Conservation (phyloP, 1,140 invertebrate species). For the Drosophila albomicans region DNA sequence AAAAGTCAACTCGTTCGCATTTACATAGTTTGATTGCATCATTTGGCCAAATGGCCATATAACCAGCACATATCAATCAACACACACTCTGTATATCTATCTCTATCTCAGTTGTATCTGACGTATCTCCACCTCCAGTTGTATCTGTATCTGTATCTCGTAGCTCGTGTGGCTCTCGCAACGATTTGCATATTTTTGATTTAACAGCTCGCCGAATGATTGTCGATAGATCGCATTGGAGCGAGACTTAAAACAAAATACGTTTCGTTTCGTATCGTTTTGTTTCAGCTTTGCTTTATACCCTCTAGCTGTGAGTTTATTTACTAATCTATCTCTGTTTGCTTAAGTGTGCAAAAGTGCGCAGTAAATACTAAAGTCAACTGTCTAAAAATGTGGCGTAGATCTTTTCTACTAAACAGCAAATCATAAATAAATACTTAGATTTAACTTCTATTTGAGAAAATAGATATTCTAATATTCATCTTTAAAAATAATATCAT, state of each 20-base stretch:
- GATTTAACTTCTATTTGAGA: too few species aligned
- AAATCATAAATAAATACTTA: too few species aligned
- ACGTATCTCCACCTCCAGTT: slow-evolving; percentile 18
- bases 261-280: slow-evolving; percentile 21
- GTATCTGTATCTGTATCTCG: slow-evolving; percentile 25
- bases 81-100: slow-evolving; percentile 38
- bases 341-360: too few species aligned
- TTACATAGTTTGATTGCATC: slow-evolving; percentile 82
- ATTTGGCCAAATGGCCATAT: slow-evolving; percentile 79
- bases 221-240: slow-evolving; percentile 27
- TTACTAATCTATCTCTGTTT: background rate
- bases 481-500: too few species aligned
- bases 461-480: too few species aligned
- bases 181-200: slow-evolving; percentile 82
- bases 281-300: slow-evolving; percentile 9
- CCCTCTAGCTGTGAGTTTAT: background rate
- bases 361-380: too few species aligned
- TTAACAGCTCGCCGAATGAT: slow-evolving; percentile 73
- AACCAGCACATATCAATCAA: slow-evolving; percentile 83
- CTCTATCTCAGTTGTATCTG: slow-evolving; percentile 10
- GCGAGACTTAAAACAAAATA: slow-evolving; percentile 28
- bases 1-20: slow-evolving; percentile 72
- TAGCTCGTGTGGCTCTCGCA: slow-evolving; percentile 57
- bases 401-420: too few species aligned
- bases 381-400: too few species aligned